Evolutionary conservation across 2,113 vertebrate genomes (phyloP).

Genomic region (Thunnus thynnus): DNA sequence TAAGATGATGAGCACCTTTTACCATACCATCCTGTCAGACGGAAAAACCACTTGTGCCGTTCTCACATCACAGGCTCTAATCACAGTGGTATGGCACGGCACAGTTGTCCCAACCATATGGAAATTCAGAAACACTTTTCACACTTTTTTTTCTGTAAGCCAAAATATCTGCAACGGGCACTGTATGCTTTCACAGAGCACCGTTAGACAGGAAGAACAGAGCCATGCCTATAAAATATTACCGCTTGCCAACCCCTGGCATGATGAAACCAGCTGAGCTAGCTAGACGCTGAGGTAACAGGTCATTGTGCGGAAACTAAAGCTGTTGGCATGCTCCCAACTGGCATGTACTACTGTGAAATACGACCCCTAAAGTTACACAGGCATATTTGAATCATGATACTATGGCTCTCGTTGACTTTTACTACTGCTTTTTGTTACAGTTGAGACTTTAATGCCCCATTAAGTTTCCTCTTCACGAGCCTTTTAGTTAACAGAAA

Average conservation of each 20-base stretch:
- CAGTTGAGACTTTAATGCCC: constrained; percentile 42
- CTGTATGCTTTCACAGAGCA: background rate
- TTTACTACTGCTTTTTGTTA: constrained; percentile 37
- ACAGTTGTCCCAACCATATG: background rate
- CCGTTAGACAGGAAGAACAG: constrained; percentile 9
- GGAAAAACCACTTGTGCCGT: background rate
- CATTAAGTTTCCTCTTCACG: constrained; percentile 39
- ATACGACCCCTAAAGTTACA: constrained; percentile 56
- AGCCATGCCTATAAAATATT: constrained; percentile 56
- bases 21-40: background rate
- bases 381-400: constrained; percentile 45
- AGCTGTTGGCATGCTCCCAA: constrained; percentile 54
- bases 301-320: constrained; percentile 55
- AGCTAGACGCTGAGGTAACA: constrained; percentile 71
- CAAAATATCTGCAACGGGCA: constrained; percentile 19
- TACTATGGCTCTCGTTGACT: constrained; percentile 23
- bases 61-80: background rate
- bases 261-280: constrained; percentile 53
- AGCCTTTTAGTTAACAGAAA: constrained; percentile 35
- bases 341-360: constrained; percentile 55
- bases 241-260: constrained; percentile 45
- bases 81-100: too few species aligned
- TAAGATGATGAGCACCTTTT: too few species aligned
- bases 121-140: background rate
- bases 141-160: background rate